These are phyloP conservation scores for Sebastes miniatus DNA, from an alignment of 2,797 vertebrate species.

Conservation along the genomic window DNA sequence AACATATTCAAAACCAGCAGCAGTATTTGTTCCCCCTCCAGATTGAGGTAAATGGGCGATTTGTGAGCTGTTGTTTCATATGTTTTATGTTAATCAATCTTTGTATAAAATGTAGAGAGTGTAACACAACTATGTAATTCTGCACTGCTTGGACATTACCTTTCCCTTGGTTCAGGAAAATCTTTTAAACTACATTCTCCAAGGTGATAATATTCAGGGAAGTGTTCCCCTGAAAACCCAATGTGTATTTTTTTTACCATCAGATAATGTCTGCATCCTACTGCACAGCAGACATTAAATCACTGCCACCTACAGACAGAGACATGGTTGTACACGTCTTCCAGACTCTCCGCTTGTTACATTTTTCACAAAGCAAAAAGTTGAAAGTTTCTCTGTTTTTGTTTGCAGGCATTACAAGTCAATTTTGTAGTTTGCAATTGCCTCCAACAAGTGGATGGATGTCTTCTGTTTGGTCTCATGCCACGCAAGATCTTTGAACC, in stretches of 20 bases:
- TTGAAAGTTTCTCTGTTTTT: not conserved
- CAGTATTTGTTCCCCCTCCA: not conserved
- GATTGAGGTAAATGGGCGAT: not conserved
- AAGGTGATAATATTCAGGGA: not conserved
- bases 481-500: not conserved
- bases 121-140: not conserved
- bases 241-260: not conserved
- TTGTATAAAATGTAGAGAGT: not conserved
- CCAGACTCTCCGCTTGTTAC: not conserved
- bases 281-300: conserved; percentile 10
- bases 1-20: not conserved
- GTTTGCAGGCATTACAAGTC: not conserved
- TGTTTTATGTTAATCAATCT: not conserved
- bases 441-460: not conserved
- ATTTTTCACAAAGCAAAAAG: not conserved
- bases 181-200: not conserved
- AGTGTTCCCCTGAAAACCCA: not conserved
- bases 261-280: not conserved
- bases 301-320: conserved; percentile 57
- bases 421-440: not conserved
- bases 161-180: not conserved
- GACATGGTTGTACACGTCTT: not conserved
- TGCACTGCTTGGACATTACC: not conserved
- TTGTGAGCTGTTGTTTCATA: not conserved
- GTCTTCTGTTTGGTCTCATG: conserved; percentile 8